phyloP scores from a whole-genome alignment of 2,797 vertebrate species.

The Chelon labrosus region DNA sequence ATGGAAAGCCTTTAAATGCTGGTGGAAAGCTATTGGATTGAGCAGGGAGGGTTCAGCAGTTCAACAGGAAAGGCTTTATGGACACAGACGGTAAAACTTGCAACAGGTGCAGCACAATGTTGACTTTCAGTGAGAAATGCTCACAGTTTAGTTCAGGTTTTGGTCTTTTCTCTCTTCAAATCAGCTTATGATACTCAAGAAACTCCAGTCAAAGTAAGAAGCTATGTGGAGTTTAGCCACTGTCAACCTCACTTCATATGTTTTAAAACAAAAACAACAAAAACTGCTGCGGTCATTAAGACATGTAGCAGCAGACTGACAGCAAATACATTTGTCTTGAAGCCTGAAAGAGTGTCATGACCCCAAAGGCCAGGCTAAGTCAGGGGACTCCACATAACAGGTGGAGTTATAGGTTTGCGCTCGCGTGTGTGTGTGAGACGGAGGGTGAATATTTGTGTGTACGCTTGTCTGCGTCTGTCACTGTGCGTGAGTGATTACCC shows the following conservation, averaged over 20 bases:
- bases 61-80: constrained; percentile 57
- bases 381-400: constrained; percentile 53
- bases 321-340: constrained; percentile 44
- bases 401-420: constrained; percentile 48
- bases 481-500: constrained; percentile 75
- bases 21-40: constrained; percentile 67
- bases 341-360: constrained; percentile 61
- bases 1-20: constrained; percentile 73
- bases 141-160: not conserved
- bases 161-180: not conserved
- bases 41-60: constrained; percentile 64
- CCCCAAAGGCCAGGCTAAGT: constrained; percentile 55
- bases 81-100: constrained; percentile 45
- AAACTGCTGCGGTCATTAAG: constrained; percentile 28
- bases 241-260: not conserved
- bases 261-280: not conserved
- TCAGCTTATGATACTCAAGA: not conserved
- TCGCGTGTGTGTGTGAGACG: constrained; percentile 11
- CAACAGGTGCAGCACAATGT: constrained; percentile 44
- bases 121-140: constrained; percentile 34
- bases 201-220: constrained; percentile 6
- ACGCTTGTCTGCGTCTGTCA: constrained; percentile 65
- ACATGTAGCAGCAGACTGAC: constrained; percentile 32
- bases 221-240: constrained; percentile 11
- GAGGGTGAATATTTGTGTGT: constrained; percentile 55